A percentile compares a stretch with the other conserved stretches of the same genome.
phyloP scores from a whole-genome alignment of 2,113 vertebrate species.

The Toxotes jaculatrix region DNA sequence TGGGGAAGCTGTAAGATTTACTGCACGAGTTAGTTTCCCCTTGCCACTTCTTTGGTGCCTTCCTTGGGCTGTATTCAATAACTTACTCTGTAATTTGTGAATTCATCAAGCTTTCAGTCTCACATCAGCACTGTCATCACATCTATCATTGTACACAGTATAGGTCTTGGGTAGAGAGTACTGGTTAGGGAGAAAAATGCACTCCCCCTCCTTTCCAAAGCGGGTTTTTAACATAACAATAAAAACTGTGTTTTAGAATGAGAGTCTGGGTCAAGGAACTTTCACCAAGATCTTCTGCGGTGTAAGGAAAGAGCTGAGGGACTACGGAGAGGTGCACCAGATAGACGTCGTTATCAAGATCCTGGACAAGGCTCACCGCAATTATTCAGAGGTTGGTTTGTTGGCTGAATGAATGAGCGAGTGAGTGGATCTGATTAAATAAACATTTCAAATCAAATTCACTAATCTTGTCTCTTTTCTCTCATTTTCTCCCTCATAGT shows the following conservation, averaged over 20 bases:
- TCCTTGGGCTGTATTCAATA: too few species aligned
- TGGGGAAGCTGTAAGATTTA: not conserved
- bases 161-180: not conserved
- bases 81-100: too few species aligned
- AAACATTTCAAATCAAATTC: not conserved
- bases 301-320: constrained; percentile 90
- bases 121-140: too few species aligned
- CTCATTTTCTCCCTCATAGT: constrained; percentile 81
- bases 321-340: constrained; percentile 93
- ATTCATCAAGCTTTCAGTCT: too few species aligned
- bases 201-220: not conserved
- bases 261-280: constrained; percentile 95
- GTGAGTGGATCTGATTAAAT: not conserved
- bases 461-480: not conserved
- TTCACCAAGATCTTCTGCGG: constrained; percentile 98
- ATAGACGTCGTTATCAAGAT: constrained; percentile 96
- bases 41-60: not conserved
- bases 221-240: not conserved
- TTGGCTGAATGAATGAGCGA: not conserved
- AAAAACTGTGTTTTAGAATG: constrained; percentile 82
- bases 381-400: constrained; percentile 92
- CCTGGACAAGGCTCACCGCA: constrained; percentile 94
- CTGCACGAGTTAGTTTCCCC: not conserved
- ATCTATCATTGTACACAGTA: too few species aligned
- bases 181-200: not conserved